phyloP scores from a whole-genome alignment of 2,888 invertebrate genomes.

The Synanthedon tipuliformis region DNA sequence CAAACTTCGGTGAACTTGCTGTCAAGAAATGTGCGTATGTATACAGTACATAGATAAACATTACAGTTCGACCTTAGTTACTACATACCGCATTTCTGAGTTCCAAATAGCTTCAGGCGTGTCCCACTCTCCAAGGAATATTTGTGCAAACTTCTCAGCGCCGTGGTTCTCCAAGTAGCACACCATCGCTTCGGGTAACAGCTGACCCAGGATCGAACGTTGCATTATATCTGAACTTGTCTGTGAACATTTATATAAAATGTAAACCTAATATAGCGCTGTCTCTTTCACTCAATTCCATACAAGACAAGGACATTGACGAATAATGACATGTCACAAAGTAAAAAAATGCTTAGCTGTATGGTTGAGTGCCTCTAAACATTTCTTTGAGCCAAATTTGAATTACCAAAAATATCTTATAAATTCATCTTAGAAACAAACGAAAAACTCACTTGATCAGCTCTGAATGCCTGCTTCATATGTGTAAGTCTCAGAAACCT shows the following conservation, averaged over 20 bases:
- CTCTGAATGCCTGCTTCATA: slow-evolving; percentile 93
- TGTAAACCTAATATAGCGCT: too few species aligned
- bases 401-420: too few species aligned
- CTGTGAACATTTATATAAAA: slow-evolving; percentile 20
- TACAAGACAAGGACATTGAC: too few species aligned
- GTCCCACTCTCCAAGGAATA: slow-evolving; percentile 97
- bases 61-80: too few species aligned
- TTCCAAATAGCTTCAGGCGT: slow-evolving; percentile 99
- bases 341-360: background rate
- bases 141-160: slow-evolving; percentile 97
- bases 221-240: slow-evolving; percentile 86
- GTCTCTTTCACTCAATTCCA: too few species aligned
- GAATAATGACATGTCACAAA: background rate
- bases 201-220: slow-evolving; percentile 90
- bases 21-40: too few species aligned
- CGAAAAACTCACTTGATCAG: slow-evolving; percentile 79
- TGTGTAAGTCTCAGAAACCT: slow-evolving; percentile 94
- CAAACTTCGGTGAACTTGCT: too few species aligned
- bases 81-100: slow-evolving; percentile 86
- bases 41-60: too few species aligned
- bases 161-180: slow-evolving; percentile 99
- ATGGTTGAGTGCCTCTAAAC: too few species aligned
- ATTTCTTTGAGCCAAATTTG: too few species aligned
- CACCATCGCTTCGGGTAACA: slow-evolving; percentile 98
- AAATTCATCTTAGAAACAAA: background rate